Conservation (phyloP, 1,140 invertebrate genomes). For the Apolygus lucorum region DNA sequence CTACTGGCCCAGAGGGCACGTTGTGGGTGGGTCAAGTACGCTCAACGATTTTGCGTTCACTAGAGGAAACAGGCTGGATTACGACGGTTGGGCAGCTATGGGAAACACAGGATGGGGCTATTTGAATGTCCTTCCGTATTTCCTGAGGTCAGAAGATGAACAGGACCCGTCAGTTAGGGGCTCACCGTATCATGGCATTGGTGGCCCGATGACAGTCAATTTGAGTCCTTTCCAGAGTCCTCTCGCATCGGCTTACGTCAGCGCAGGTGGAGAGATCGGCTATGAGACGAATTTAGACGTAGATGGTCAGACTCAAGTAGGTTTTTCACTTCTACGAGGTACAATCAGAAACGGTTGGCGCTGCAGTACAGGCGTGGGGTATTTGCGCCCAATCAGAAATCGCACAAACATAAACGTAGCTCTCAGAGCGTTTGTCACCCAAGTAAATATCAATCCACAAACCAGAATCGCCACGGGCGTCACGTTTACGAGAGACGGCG, state of each 20-base stretch:
- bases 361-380: slow-evolving; percentile 53
- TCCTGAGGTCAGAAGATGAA: slow-evolving; percentile 67
- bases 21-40: slow-evolving; percentile 63
- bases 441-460: slow-evolving; percentile 52
- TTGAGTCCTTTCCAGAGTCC: slow-evolving; percentile 51
- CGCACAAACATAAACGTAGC: slow-evolving; percentile 62
- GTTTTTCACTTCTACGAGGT: slow-evolving; percentile 48
- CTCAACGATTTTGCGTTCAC: slow-evolving; percentile 76
- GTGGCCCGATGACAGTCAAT: slow-evolving; percentile 59
- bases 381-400: slow-evolving; percentile 44
- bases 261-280: slow-evolving; percentile 48
- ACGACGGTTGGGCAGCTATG: slow-evolving; percentile 56
- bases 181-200: slow-evolving; percentile 52
- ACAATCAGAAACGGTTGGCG: slow-evolving; percentile 53
- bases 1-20: slow-evolving; percentile 46
- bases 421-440: slow-evolving; percentile 53
- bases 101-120: slow-evolving; percentile 85
- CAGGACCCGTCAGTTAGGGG: slow-evolving; percentile 37
- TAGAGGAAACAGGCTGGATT: slow-evolving; percentile 58
- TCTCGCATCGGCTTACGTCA: slow-evolving; percentile 43
- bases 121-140: slow-evolving; percentile 70
- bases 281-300: slow-evolving; percentile 49
- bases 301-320: slow-evolving; percentile 59
- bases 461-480: slow-evolving; percentile 55
- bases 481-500: slow-evolving; percentile 48